These are phyloP conservation scores for Diabrotica balteata DNA, from an alignment of 2,888 invertebrate species.

Conservation along the genomic window DNA sequence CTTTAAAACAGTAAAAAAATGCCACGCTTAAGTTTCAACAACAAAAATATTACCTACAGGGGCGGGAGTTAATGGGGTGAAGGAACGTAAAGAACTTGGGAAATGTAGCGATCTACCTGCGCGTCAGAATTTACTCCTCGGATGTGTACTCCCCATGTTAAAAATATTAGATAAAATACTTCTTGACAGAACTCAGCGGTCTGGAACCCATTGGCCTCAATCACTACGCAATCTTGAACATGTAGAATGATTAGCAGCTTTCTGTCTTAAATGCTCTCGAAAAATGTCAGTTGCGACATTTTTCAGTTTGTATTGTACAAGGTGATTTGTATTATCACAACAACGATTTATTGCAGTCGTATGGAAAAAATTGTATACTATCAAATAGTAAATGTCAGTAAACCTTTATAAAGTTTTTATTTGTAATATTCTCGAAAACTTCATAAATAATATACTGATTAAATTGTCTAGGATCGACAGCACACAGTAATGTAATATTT, in stretches of 20 bases:
- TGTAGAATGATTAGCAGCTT: not conserved
- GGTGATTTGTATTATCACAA: too few species aligned
- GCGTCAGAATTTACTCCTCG: not conserved
- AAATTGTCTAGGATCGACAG: too few species aligned
- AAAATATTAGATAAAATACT: slow-evolving; percentile 1
- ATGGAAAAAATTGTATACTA: too few species aligned
- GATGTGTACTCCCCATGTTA: not conserved
- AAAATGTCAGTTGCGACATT: too few species aligned
- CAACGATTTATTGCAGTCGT: too few species aligned
- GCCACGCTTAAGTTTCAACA: not conserved
- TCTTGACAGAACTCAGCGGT: not conserved
- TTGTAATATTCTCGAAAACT: too few species aligned
- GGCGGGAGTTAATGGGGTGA: not conserved
- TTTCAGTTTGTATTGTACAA: too few species aligned
- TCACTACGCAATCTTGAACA: not conserved
- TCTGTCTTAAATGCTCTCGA: not conserved
- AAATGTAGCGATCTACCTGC: not conserved
- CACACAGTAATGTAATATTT: too few species aligned
- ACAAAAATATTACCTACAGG: not conserved
- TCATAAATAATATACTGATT: too few species aligned
- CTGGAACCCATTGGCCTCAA: slow-evolving; percentile 4
- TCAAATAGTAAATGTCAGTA: too few species aligned
- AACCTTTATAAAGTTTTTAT: too few species aligned
- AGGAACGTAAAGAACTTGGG: not conserved
- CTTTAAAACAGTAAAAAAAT: not conserved